A percentile compares a stretch with the other conserved stretches of the same genome.
Conservation (phyloP, 2,797 vertebrate species). For the Hirundo rustica region DNA sequence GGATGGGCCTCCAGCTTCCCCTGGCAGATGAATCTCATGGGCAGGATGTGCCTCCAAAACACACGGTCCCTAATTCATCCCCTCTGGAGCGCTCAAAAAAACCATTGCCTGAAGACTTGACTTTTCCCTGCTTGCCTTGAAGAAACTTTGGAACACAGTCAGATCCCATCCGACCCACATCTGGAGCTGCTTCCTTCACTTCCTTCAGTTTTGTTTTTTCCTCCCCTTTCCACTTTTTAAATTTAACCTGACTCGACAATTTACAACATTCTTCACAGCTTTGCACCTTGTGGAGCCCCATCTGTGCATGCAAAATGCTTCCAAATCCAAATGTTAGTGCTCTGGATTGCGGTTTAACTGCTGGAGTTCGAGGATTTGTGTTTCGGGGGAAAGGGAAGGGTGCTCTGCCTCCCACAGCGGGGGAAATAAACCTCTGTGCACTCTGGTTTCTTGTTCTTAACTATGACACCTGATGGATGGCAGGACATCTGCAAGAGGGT, state of each 20-base stretch:
- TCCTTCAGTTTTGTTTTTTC: neutral
- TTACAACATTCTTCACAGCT: slow-evolving; percentile 43
- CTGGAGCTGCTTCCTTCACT: neutral
- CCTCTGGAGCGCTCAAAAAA: neutral
- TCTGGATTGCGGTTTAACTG: neutral
- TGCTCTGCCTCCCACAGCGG: neutral
- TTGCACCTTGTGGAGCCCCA: slow-evolving; percentile 59
- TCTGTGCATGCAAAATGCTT: slow-evolving; percentile 23
- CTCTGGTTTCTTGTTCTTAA: neutral
- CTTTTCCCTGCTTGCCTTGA: neutral
- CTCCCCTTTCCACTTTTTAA: slow-evolving; percentile 22
- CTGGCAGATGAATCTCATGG: fast-evolving
- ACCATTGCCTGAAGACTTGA: neutral
- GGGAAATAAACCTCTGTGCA: neutral
- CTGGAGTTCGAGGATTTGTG: neutral
- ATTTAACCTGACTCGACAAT: slow-evolving; percentile 50
- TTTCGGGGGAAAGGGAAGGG: neutral
- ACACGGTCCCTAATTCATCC: neutral
- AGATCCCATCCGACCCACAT: neutral
- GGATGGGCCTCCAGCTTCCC: neutral
- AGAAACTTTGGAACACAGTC: neutral
- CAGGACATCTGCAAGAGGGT: neutral
- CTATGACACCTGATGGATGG: neutral
- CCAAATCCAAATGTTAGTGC: slow-evolving; percentile 39
- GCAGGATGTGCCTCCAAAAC: neutral